Evolutionary conservation across 2,797 vertebrate species (phyloP), one percentile per base, ranked within the genome.

Genomic region (Brotula barbata): DNA sequence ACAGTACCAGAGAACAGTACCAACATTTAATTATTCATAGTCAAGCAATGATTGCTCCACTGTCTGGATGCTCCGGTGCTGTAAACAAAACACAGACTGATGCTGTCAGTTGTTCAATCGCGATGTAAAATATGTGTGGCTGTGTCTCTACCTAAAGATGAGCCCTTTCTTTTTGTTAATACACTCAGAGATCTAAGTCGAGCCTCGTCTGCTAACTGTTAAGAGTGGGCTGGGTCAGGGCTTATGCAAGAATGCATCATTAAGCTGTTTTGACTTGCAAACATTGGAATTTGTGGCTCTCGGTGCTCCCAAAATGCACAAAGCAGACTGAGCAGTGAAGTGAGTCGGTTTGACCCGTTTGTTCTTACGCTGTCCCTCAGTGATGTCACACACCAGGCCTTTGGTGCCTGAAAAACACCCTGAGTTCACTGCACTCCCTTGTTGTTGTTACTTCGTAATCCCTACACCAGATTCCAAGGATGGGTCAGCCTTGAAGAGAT

Each of bases 221-320:
- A 5, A 25, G 45, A 50, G 41, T 34, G 61, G 49, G 64, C 11
- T 17, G 68, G 74, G 46, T 7, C 47, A 60, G 34, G 53, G 49
- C 71, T 73, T 39, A 56, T 77, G 73, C 77, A 33, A 61, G 46
- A 83, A 54, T 20, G 42, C 60, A 73, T 77, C 31, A 12, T 66
- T 52, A 36, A 74, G 67, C 40, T 71, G 75, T 83, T 87, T 79
- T 74, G 74, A 83, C 81, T 79, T 62, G 73, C 68, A 71, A 58
- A 80, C 77, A 76, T 66, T 78, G 77, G 78, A 81, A 87, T 89
- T 76, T 78, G 60, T 66, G 66, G 71, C 59, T 67, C 67, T 83
- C 68, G 22, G 34, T 71, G 66, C 71, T 75, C 70, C 78, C 73
- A 70, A 51, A 40, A 20, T 61, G 71, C 67, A 74, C 75, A 71